Percentiles rank a stretch among this genome's conserved stretches.
Evolutionary conservation across 2,888 invertebrate species (phyloP).

Genomic region (Sarcophaga variegata): DNA sequence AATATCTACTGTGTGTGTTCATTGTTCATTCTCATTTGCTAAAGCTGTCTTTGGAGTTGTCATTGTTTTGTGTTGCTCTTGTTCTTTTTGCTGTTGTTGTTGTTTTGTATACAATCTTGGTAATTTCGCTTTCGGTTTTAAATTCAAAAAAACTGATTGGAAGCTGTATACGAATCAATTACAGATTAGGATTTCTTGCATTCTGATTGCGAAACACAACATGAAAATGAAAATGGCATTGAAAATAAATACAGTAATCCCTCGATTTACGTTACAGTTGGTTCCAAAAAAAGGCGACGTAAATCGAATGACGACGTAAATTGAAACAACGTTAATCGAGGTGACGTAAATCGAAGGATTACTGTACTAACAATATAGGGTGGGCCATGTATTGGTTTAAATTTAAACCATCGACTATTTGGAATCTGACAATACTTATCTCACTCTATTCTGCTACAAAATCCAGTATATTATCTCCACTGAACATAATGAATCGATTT

Average conservation of each 20-base stretch:
- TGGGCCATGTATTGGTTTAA: no score
- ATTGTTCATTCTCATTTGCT: neutral
- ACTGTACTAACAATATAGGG: neutral
- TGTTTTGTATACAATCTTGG: neutral
- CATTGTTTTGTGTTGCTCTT: constrained; percentile 2
- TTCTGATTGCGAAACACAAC: constrained; percentile 32
- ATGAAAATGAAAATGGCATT: neutral
- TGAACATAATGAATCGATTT: no score
- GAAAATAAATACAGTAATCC: neutral
- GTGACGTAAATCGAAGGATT: no score
- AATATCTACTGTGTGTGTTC: neutral
- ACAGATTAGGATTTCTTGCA: constrained; percentile 57
- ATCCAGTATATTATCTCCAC: no score
- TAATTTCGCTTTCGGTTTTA: constrained; percentile 25
- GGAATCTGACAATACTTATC: no score
- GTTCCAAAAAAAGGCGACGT: no score
- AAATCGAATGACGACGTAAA: no score
- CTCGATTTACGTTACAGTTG: no score
- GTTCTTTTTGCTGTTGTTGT: constrained; percentile 23
- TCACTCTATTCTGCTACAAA: no score
- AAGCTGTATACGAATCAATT: constrained; percentile 68
- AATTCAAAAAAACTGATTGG: constrained; percentile 56
- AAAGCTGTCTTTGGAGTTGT: neutral
- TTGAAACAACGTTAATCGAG: no score
- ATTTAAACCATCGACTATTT: no score